phyloP scores from a whole-genome alignment of 2,797 vertebrate species.

The Phataginus tricuspis region DNA sequence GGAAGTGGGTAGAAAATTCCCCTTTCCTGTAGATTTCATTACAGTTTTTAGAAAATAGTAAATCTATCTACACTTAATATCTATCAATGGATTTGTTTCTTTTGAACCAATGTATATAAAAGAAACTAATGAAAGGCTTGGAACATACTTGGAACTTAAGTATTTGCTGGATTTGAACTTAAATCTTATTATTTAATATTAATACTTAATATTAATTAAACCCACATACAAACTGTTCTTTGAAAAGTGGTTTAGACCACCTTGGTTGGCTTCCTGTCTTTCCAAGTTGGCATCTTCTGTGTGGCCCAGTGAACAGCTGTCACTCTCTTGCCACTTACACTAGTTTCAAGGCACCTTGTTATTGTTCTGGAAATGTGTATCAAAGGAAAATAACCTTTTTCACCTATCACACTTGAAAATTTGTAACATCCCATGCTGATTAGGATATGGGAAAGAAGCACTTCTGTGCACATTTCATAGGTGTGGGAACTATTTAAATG shows the following conservation, averaged over 20 bases:
- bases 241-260: background rate
- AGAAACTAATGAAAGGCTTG: background rate
- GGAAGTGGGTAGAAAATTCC: background rate
- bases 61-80: background rate
- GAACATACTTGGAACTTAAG: background rate
- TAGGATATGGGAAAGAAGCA: background rate
- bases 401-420: background rate
- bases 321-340: background rate
- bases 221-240: background rate
- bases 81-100: background rate
- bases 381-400: background rate
- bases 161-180: constrained; percentile 21
- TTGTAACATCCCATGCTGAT: background rate
- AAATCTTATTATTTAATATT: background rate
- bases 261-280: background rate
- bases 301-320: background rate
- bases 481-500: background rate
- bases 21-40: background rate
- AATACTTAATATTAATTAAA: background rate
- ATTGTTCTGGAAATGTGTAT: background rate
- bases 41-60: background rate
- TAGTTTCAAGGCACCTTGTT: background rate
- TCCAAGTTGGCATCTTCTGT: background rate
- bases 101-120: background rate
- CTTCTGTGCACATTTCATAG: background rate